phyloP scores from a whole-genome alignment of 2,888 invertebrate genomes.

The Conops quadrifasciatus region DNA sequence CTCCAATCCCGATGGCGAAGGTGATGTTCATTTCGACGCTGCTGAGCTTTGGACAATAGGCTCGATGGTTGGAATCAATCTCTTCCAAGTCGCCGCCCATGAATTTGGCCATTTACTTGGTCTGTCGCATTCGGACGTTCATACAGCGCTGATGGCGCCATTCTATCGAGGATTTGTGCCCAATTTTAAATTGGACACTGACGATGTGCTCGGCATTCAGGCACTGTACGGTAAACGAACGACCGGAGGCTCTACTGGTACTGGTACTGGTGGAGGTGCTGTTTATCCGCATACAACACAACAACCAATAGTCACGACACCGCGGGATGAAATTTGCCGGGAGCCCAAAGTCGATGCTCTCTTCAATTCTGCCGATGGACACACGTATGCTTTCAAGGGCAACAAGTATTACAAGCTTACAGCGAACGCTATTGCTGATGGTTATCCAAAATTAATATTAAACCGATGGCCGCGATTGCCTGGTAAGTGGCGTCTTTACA shows the following conservation, averaged over 20 bases:
- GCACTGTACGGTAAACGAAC: conserved; percentile 79
- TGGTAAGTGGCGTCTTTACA: conserved; percentile 61
- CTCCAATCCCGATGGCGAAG: conserved; percentile 95
- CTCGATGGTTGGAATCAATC: conserved; percentile 84
- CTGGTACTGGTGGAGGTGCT: conserved; percentile 46
- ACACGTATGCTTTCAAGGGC: conserved; percentile 91
- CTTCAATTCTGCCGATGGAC: conserved; percentile 87
- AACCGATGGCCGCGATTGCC: conserved; percentile 86
- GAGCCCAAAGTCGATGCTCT: conserved; percentile 87
- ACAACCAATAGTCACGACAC: conserved; percentile 56
- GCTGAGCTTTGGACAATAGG: conserved; percentile 92
- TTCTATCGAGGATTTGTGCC: conserved; percentile 94
- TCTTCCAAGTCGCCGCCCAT: conserved; percentile 94
- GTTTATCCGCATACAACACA: conserved; percentile 55
- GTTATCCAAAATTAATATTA: conserved; percentile 74
- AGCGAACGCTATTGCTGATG: conserved; percentile 66
- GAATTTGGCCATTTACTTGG: conserved; percentile 98
- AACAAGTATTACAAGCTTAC: conserved; percentile 83
- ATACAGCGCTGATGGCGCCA: conserved; percentile 94
- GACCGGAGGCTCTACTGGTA: conserved; percentile 43
- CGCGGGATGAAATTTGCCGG: conserved; percentile 78
- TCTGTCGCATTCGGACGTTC: conserved; percentile 91
- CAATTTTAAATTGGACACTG: conserved; percentile 83
- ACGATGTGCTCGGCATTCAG: conserved; percentile 78
- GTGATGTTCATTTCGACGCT: conserved; percentile 98